Evolutionary conservation across 2,113 vertebrate genomes (phyloP).

Genomic region (Pterophyllum scalare): DNA sequence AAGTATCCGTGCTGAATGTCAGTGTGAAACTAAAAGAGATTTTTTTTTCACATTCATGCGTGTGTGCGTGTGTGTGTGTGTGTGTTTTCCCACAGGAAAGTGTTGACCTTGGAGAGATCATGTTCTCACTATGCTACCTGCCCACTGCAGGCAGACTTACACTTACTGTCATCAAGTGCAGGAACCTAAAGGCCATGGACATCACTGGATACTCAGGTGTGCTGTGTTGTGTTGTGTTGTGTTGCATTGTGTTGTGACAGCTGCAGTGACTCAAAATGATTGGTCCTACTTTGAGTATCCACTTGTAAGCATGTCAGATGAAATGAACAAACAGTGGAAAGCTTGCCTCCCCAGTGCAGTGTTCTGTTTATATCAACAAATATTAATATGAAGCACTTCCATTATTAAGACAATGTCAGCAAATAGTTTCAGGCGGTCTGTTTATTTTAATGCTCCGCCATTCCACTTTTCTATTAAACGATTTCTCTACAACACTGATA

Average conservation of each 20-base stretch:
- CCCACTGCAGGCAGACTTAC: conserved; percentile 97
- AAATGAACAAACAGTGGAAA: conserved; percentile 32
- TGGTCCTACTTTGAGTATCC: background rate
- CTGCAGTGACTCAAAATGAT: conserved; percentile 14
- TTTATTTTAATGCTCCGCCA: conserved; percentile 36
- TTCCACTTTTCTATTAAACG: conserved; percentile 31
- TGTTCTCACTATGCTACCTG: conserved; percentile 99
- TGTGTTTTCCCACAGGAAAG: conserved; percentile 87
- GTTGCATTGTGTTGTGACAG: conserved; percentile 9
- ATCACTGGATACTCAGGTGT: conserved; percentile 97
- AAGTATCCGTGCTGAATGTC: background rate
- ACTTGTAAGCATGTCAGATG: conserved; percentile 28
- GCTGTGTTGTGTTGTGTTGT: conserved; percentile 7
- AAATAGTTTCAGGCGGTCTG: conserved; percentile 38
- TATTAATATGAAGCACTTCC: conserved; percentile 52
- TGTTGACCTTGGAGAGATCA: conserved; percentile 98
- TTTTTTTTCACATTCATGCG: background rate
- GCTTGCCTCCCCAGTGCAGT: background rate
- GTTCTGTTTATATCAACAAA: conserved; percentile 46
- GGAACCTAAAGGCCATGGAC: conserved; percentile 99
- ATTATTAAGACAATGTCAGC: conserved; percentile 57
- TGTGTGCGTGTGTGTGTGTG: conserved; percentile 42
- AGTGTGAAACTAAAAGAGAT: background rate
- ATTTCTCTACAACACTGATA: conserved; percentile 4
- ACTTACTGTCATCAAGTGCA: conserved; percentile 97